A percentile compares a stretch with the other conserved stretches of the same genome.
Evolutionary conservation across 2,797 vertebrate genomes (phyloP).

Genomic region (Acomys russatus): DNA sequence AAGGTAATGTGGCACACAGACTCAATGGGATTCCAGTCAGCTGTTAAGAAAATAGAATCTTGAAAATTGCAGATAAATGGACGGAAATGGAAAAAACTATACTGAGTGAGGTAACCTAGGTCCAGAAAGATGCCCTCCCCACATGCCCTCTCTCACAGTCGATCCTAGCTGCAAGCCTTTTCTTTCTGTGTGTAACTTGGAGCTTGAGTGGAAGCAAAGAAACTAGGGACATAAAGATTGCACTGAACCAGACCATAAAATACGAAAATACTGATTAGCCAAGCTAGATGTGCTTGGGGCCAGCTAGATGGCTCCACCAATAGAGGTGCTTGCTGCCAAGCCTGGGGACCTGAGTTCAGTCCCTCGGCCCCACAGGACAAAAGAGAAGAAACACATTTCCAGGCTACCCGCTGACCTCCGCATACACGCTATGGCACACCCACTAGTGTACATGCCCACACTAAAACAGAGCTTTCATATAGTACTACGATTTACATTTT

Average conservation of each 20-base stretch:
- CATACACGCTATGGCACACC: neutral
- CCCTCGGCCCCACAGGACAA: neutral
- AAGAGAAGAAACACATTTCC: neutral
- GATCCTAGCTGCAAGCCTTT: neutral
- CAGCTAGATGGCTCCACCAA: neutral
- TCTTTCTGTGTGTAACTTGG: neutral
- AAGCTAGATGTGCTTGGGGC: neutral
- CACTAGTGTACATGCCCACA: neutral
- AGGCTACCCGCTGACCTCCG: neutral
- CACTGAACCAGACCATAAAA: neutral
- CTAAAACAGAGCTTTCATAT: neutral
- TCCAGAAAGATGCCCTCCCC: neutral
- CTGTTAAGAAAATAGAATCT: neutral
- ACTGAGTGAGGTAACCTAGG: neutral
- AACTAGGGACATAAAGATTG: neutral
- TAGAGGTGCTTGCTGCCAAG: neutral
- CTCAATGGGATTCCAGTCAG: neutral
- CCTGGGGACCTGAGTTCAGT: neutral
- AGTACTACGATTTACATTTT: neutral
- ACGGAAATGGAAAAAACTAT: neutral
- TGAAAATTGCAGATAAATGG: neutral
- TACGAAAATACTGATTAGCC: neutral
- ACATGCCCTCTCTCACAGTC: too few species aligned
- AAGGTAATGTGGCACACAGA: neutral
- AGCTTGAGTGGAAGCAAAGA: neutral